A percentile compares a stretch with the other conserved stretches of the same genome.
Evolutionary conservation across 2,113 vertebrate species (phyloP).

Genomic region (Falco punctatus): DNA sequence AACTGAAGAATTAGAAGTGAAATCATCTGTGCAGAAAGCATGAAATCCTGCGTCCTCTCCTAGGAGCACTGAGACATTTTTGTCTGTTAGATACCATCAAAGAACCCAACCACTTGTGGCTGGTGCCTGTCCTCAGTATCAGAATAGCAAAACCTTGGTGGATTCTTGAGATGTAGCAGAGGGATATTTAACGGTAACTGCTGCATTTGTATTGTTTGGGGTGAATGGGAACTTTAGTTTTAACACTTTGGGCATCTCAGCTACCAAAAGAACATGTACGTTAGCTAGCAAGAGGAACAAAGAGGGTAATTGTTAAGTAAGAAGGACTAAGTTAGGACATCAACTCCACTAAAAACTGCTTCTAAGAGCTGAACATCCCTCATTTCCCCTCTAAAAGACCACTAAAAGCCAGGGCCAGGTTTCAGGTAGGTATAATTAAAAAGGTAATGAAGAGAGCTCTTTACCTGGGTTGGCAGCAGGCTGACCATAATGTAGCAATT

Average conservation of each 20-base stretch:
- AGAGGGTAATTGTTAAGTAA: neutral
- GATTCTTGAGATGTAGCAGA: neutral
- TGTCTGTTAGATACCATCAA: neutral
- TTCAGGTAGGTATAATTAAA: neutral
- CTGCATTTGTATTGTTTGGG: neutral
- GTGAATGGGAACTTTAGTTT: neutral
- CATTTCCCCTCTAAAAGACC: neutral
- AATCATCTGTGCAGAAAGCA: neutral
- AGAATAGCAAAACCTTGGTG: neutral
- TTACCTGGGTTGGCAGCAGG: neutral
- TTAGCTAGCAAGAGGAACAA: neutral
- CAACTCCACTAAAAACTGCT: neutral
- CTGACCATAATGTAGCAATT: neutral
- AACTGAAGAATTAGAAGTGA: neutral
- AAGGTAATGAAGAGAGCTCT: neutral
- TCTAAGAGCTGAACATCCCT: neutral
- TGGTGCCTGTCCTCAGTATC: neutral
- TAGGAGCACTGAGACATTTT: neutral
- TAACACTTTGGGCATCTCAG: neutral
- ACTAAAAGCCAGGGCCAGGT: neutral
- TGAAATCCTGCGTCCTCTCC: neutral
- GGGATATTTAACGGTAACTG: neutral
- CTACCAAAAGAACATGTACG: neutral
- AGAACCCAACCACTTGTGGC: rapidly evolving
- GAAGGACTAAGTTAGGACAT: neutral